These are phyloP conservation scores for Chondrilla cf. caribensis DNA, from an alignment of 37 sponge, comb jelly and placozoan species.

Conservation along the genomic window DNA sequence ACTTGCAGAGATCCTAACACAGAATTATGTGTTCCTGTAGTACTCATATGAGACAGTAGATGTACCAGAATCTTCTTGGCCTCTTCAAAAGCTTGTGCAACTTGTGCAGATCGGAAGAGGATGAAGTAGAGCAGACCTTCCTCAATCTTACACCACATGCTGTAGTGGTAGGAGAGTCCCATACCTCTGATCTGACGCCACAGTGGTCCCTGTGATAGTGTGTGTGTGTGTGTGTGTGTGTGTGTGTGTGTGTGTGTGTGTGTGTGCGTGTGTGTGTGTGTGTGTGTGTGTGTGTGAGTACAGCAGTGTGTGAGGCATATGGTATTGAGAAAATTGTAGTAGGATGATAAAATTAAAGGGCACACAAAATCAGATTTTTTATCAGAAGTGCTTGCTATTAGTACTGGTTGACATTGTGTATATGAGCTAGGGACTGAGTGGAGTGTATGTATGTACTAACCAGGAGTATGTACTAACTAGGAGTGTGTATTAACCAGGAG, in stretches of 20 bases:
- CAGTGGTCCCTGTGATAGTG: constrained; percentile 80
- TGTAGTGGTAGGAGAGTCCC: constrained; percentile 93
- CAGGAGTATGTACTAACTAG: too few species aligned
- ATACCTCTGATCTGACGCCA: constrained; percentile 93
- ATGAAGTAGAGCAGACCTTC: constrained; percentile 62
- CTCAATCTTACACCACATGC: constrained; percentile 51
- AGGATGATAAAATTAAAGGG: too few species aligned
- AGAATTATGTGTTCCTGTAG: neutral
- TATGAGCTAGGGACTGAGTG: too few species aligned
- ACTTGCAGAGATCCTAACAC: neutral
- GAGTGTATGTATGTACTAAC: too few species aligned
- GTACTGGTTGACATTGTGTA: too few species aligned
- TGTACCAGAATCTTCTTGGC: constrained; percentile 80
- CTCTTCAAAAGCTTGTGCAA: constrained; percentile 72
- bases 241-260: neutral
- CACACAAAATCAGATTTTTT: too few species aligned
- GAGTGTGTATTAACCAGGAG: too few species aligned
- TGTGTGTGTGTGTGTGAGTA: too few species aligned
- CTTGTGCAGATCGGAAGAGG: constrained; percentile 71
- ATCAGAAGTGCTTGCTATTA: too few species aligned
- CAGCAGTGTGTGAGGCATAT: too few species aligned
- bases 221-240: neutral
- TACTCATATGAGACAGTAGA: too few species aligned
- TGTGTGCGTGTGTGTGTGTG: neutral
- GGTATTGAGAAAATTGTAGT: too few species aligned